These are phyloP conservation scores for Nyctibius bracteatus DNA, from an alignment of 2,113 vertebrate genomes.

Conservation along the genomic window DNA sequence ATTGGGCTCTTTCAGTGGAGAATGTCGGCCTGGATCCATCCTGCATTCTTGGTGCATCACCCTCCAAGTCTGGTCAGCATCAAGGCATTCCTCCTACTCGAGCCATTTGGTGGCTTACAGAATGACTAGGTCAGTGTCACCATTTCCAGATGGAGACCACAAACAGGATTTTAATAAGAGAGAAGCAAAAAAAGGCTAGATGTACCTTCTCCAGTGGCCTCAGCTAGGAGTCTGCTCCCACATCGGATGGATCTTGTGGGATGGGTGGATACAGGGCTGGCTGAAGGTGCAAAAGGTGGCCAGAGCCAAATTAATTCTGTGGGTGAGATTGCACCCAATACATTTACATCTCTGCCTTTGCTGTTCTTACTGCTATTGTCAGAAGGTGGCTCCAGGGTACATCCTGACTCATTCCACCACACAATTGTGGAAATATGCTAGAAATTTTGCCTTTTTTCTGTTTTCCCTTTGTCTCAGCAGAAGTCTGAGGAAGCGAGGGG, in stretches of 20 bases:
- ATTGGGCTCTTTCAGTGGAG: neutral
- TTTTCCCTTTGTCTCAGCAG: neutral
- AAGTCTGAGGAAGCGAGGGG: neutral
- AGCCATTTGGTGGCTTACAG: neutral
- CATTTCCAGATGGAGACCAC: neutral
- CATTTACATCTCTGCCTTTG: neutral
- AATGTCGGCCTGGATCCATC: neutral
- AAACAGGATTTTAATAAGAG: neutral
- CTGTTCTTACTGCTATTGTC: neutral
- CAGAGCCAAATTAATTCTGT: neutral
- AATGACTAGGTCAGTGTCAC: neutral
- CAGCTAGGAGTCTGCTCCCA: neutral
- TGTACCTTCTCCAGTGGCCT: rapidly evolving
- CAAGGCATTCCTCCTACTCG: neutral
- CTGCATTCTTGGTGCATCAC: neutral
- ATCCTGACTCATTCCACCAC: neutral
- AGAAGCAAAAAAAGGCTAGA: neutral
- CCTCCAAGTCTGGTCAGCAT: neutral
- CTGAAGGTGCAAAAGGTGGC: neutral
- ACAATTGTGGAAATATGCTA: neutral
- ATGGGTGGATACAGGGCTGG: neutral
- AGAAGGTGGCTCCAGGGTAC: neutral
- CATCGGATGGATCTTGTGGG: rapidly evolving
- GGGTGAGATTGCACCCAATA: neutral
- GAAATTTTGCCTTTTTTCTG: neutral